Base-by-base conservation (phyloP, 2,797 vertebrate genomes). In the Rhynchotus rufescens region DNA sequence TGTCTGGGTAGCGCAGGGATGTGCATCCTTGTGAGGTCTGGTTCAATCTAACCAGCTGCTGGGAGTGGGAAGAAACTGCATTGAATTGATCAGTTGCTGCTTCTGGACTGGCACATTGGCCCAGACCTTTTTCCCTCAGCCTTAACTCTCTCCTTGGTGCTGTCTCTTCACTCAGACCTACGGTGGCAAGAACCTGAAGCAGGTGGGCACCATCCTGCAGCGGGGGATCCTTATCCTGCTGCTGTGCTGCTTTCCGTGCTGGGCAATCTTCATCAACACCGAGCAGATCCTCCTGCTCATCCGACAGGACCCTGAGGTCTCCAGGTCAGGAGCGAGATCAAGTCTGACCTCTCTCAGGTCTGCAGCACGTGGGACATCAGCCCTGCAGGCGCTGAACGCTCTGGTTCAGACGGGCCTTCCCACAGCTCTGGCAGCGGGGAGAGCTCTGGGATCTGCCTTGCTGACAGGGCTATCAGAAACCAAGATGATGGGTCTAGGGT, bases 241-340 rank as follows among this genome's bases (percentile, higher is more conserved):
- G 65, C 97, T 98, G 8, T 98, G 98, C 92, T 99, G 99, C 95
- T 96, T 99, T 90, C 99, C 99, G 4, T 99, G 98, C 95, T 99
- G 99, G 99, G 98, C 96, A 0, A 57, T 99, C 54, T 98, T 99
- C 78, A 94, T 99, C 97, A 99, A 99, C 94, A 95, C 98, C 0
- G 95, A 99, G 74, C 96, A 84, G 59, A 81, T 99, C 54, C 96
- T 99, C 40, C 96, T 98, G 72, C 75, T 98, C 42, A 51, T 98
- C 93, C 84, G 73, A 17, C 99, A 99, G 96, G 98, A 98, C 52
- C 94, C 97, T 0, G 97, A 98, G 23, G 98, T 99, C 86, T 98
- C 98, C 52, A 98, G 98, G 99, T 99, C 95, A 96, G 97, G n/a
- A 15, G 5, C 12, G 79, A 65, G 69, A 78, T 76, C 15, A 16